Percentiles rank a stretch among this genome's conserved stretches.
Conservation (phyloP, 2,888 invertebrate genomes). For the Hemistola chrysoprasaria region DNA sequence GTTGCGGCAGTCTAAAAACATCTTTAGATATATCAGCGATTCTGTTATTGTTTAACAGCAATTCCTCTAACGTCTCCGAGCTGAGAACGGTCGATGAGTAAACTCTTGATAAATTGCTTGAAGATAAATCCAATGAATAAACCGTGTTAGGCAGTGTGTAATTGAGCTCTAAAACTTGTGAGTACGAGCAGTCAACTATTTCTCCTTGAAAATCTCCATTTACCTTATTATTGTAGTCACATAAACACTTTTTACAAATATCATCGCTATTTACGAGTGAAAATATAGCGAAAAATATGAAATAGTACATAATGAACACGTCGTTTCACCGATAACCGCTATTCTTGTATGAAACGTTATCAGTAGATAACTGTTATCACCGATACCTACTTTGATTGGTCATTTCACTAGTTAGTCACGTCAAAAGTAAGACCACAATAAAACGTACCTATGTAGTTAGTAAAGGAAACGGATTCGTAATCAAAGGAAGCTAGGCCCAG, state of each 20-base stretch:
- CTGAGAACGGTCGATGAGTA: conserved; percentile 39
- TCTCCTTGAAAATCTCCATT: conserved; percentile 50
- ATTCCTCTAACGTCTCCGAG: conserved; percentile 48
- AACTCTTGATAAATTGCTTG: conserved; percentile 51
- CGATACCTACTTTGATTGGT: conserved; percentile 56
- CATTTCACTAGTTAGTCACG: conserved; percentile 47
- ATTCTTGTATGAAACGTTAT: conserved; percentile 30
- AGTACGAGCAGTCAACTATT: conserved; percentile 56
- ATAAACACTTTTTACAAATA: conserved; percentile 57
- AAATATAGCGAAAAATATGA: conserved; percentile 35
- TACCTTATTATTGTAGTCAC: conserved; percentile 38
- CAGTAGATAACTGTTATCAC: conserved; percentile 47
- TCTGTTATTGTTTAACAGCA: conserved; percentile 55
- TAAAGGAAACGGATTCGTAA: too few species aligned
- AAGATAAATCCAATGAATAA: conserved; percentile 59
- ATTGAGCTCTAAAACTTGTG: conserved; percentile 36
- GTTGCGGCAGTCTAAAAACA: conserved; percentile 52
- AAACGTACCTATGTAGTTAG: too few species aligned
- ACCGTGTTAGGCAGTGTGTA: conserved; percentile 47
- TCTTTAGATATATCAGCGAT: conserved; percentile 48
- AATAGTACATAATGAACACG: conserved; percentile 37
- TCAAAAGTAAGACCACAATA: too few species aligned
- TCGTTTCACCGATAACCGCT: conserved; percentile 13
- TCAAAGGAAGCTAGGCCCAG: too few species aligned
- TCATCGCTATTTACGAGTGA: conserved; percentile 39